phyloP scores from a whole-genome alignment of 2,113 vertebrate genomes.

The Polypterus bichir region DNA sequence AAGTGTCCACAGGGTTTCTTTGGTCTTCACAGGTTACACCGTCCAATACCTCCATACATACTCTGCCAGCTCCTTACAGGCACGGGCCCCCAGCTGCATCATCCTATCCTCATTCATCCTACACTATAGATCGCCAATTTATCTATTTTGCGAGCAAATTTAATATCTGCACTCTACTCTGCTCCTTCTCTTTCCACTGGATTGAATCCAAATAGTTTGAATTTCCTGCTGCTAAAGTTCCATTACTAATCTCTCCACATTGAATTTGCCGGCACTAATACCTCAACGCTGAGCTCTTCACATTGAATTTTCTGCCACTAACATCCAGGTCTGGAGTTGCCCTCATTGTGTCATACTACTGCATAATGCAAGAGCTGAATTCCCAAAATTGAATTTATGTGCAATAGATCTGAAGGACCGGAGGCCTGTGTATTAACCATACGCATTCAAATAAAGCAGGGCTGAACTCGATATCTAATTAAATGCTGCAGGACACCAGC shows the following conservation, averaged over 20 bases:
- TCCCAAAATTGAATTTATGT: conserved; percentile 20
- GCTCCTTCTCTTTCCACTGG: no score
- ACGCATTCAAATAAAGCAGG: conserved; percentile 30
- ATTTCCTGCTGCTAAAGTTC: background rate
- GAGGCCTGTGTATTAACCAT: conserved; percentile 18
- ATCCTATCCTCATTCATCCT: no score
- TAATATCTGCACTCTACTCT: no score
- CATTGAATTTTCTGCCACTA: conserved; percentile 6
- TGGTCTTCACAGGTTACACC: no score
- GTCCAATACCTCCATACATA: no score
- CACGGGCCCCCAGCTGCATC: no score
- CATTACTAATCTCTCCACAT: background rate
- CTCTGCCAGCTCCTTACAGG: no score
- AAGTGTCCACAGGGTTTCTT: no score
- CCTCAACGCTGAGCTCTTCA: conserved; percentile 4
- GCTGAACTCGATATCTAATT: conserved; percentile 41
- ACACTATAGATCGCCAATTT: no score
- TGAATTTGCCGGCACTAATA: background rate
- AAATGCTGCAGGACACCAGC: conserved; percentile 31
- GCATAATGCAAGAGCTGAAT: conserved; percentile 13
- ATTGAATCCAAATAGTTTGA: background rate
- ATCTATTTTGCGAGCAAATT: no score
- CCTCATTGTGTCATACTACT: background rate
- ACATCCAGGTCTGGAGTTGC: background rate
- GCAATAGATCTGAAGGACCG: conserved; percentile 13